phyloP scores from a whole-genome alignment of 2,797 vertebrate genomes.

The Numenius phaeopus region DNA sequence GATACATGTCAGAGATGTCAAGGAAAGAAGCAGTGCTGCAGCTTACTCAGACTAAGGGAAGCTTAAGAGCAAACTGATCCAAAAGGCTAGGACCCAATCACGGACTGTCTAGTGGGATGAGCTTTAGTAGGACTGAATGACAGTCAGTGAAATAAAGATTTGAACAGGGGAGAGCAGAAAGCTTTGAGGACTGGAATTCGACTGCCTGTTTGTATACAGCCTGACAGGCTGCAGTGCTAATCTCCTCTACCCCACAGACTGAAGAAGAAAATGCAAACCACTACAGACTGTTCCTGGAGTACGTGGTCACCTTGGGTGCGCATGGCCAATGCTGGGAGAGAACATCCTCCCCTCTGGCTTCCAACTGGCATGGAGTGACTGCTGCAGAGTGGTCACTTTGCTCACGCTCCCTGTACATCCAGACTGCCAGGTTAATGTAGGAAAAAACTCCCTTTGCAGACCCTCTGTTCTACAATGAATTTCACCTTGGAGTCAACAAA shows the following conservation, averaged over 20 bases:
- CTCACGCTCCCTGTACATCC: neutral
- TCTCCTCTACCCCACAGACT: neutral
- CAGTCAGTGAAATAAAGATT: neutral
- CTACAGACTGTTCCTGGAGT: neutral
- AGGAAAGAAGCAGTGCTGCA: conserved; percentile 16
- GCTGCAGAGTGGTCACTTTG: neutral
- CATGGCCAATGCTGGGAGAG: neutral
- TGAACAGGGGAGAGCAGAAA: neutral
- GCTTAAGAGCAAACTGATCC: conserved; percentile 45
- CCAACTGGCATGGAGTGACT: neutral
- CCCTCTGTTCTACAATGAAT: neutral
- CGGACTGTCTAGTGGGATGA: neutral
- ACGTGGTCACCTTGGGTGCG: neutral
- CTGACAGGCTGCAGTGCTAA: neutral
- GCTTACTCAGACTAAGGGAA: conserved; percentile 14
- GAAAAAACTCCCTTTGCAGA: neutral
- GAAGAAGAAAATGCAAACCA: neutral
- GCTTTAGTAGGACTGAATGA: neutral
- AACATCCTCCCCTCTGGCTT: neutral
- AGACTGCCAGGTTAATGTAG: neutral
- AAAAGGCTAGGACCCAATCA: neutral
- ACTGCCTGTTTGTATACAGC: neutral
- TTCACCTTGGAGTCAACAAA: neutral
- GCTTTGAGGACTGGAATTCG: neutral
- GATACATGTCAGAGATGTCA: conserved; percentile 26